Percentiles rank a stretch among this genome's conserved stretches.
phyloP scores from a whole-genome alignment of 35 echinoderm and acorn worm species.

The Hemicentrotus pulcherrimus region DNA sequence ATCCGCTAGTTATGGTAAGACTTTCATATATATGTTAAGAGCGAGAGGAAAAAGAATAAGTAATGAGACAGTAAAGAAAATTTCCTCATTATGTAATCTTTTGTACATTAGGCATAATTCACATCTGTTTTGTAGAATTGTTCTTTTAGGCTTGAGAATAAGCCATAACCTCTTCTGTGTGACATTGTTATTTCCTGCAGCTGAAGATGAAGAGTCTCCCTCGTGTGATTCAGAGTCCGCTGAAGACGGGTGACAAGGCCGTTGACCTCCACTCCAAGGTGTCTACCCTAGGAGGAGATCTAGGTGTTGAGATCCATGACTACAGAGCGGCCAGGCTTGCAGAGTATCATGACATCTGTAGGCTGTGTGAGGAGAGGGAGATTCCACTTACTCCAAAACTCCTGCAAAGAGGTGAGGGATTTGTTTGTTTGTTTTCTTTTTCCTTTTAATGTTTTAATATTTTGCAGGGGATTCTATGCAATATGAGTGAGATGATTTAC shows the following conservation, averaged over 20 bases:
- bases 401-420: slow-evolving; percentile 76
- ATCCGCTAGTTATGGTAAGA: too few species aligned
- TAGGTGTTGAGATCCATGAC: slow-evolving; percentile 58
- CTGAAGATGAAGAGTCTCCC: slow-evolving; percentile 26
- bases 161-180: background rate
- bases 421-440: background rate
- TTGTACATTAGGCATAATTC: too few species aligned
- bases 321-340: slow-evolving; percentile 88
- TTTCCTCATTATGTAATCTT: too few species aligned
- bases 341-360: slow-evolving; percentile 85
- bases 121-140: background rate
- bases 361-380: slow-evolving; percentile 73
- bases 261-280: slow-evolving; percentile 71
- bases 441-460: too few species aligned
- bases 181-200: background rate
- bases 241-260: slow-evolving; percentile 69
- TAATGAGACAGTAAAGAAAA: too few species aligned
- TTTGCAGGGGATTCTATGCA: too few species aligned
- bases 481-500: too few species aligned
- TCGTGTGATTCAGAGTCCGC: slow-evolving; percentile 26
- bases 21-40: too few species aligned
- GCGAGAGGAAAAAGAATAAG: too few species aligned
- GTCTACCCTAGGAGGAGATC: slow-evolving; percentile 74
- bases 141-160: background rate
- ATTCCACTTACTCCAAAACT: slow-evolving; percentile 79